phyloP scores from a whole-genome alignment of 2,797 vertebrate species.

The Cryptoblepharus egeriae region DNA sequence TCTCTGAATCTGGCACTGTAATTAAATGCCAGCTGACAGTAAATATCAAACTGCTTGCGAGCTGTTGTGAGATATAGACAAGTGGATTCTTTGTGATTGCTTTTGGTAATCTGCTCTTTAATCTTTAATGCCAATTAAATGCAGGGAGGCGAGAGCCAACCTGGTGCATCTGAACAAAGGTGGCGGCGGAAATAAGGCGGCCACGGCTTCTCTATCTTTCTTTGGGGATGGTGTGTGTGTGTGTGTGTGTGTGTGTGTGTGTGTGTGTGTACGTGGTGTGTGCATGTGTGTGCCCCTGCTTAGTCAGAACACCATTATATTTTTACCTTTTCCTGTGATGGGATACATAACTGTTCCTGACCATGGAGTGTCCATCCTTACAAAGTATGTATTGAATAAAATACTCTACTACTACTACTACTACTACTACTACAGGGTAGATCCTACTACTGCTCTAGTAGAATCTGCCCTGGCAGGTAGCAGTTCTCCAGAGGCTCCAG shows the following conservation, averaged over 20 bases:
- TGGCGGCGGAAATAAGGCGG: neutral
- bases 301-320: no score
- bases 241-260: neutral
- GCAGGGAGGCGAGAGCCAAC: slow-evolving; percentile 34
- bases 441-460: no score
- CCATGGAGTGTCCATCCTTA: neutral
- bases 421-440: no score
- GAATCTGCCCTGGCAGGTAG: no score
- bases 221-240: neutral
- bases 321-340: neutral
- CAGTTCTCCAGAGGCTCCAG: no score
- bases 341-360: neutral
- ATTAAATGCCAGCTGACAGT: slow-evolving; percentile 77
- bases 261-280: neutral
- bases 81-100: slow-evolving; percentile 73
- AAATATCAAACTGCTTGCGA: slow-evolving; percentile 75
- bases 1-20: slow-evolving; percentile 70
- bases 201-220: neutral
- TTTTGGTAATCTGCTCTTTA: slow-evolving; percentile 74
- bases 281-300: neutral
- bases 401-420: no score
- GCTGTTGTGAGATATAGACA: slow-evolving; percentile 68
- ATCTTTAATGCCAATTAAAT: slow-evolving; percentile 64
- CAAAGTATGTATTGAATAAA: no score
- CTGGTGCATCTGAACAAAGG: neutral